phyloP scores from a whole-genome alignment of 2,113 vertebrate species.

The Nibea albiflora region DNA sequence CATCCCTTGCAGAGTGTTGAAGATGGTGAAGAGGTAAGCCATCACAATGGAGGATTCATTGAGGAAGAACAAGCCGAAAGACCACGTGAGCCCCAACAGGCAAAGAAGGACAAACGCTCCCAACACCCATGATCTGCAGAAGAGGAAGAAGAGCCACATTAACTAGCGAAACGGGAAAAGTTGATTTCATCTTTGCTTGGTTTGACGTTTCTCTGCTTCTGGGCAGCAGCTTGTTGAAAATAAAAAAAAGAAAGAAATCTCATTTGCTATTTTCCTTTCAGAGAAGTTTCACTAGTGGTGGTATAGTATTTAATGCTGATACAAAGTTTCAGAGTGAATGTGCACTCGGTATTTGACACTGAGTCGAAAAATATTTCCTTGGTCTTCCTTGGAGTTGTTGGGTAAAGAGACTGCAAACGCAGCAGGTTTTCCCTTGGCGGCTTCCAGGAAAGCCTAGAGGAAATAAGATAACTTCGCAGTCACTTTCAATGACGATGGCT shows the following conservation, averaged over 20 bases:
- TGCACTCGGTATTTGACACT: constrained; percentile 26
- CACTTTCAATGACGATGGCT: constrained; percentile 63
- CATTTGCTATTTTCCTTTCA: constrained; percentile 11
- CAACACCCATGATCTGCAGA: constrained; percentile 95
- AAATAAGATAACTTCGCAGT: constrained; percentile 76
- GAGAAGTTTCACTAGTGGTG: constrained; percentile 18
- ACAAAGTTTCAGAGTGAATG: constrained; percentile 30
- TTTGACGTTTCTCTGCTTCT: constrained; percentile 4
- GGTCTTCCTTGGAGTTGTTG: constrained; percentile 43
- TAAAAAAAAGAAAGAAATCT: background rate
- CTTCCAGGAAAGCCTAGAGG: constrained; percentile 74
- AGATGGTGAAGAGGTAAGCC: constrained; percentile 98
- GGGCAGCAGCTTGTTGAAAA: constrained; percentile 23
- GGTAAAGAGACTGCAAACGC: constrained; percentile 55
- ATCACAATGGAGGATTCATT: constrained; percentile 96
- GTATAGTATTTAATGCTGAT: constrained; percentile 31
- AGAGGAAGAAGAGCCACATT: constrained; percentile 57
- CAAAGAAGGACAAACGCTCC: constrained; percentile 95
- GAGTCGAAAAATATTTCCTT: constrained; percentile 41
- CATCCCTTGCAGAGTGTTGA: constrained; percentile 98
- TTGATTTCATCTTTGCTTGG: background rate
- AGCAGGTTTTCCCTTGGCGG: constrained; percentile 60
- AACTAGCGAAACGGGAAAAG: background rate
- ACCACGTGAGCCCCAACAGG: constrained; percentile 96
- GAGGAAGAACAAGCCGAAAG: constrained; percentile 95